phyloP scores from a whole-genome alignment of 2,797 vertebrate genomes.

The Enteromius unitaeniatus region DNA sequence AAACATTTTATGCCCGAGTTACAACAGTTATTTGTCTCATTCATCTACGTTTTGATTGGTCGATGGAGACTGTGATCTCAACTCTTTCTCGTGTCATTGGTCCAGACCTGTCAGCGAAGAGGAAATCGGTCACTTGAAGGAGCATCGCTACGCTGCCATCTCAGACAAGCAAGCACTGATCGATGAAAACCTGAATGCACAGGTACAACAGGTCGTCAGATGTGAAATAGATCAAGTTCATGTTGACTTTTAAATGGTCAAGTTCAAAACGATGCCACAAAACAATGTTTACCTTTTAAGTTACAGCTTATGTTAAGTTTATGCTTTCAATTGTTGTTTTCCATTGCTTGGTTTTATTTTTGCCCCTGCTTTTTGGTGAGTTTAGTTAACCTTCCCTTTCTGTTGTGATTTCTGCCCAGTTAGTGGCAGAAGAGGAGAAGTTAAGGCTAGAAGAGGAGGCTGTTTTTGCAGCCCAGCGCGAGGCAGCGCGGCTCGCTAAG shows the following conservation, averaged over 20 bases:
- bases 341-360: conserved; percentile 54
- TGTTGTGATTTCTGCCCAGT: conserved; percentile 94
- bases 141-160: conserved; percentile 88
- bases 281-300: conserved; percentile 50
- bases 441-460: conserved; percentile 99
- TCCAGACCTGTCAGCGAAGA: conserved; percentile 93
- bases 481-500: conserved; percentile 94
- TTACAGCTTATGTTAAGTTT: conserved; percentile 75
- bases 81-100: conserved; percentile 38
- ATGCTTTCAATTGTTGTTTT: conserved; percentile 64
- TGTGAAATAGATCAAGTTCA: background rate
- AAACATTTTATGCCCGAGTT: background rate
- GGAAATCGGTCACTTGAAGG: conserved; percentile 88
- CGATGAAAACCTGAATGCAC: conserved; percentile 86
- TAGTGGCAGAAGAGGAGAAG: conserved; percentile 99
- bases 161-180: conserved; percentile 86
- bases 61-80: conserved; percentile 6
- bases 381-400: conserved; percentile 71
- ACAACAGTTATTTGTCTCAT: background rate
- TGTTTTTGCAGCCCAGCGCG: conserved; percentile 93
- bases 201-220: conserved; percentile 78
- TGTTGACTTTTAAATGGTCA: conserved; percentile 4
- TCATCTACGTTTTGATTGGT: background rate
- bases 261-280: background rate
- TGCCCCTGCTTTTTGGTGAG: conserved; percentile 63